These are phyloP conservation scores for Junonia oenone DNA, from an alignment of 2,888 invertebrate genomes.

Conservation along the genomic window DNA sequence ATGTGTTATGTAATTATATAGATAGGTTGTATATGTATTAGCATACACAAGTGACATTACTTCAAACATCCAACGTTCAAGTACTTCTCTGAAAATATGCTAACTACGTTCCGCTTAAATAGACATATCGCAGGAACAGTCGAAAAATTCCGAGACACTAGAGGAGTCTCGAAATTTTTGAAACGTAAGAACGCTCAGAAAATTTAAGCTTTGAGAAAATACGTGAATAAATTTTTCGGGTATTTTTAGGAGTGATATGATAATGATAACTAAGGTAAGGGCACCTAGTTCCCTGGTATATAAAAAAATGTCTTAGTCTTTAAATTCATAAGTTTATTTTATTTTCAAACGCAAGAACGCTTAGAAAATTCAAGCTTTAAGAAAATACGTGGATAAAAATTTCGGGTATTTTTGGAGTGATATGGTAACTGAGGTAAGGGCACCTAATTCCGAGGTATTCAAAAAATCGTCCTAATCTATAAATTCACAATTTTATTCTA, in stretches of 20 bases:
- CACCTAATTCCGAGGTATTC: too few relatives aligned
- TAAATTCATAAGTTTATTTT: too few relatives aligned
- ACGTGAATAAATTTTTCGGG: background rate
- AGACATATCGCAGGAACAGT: background rate
- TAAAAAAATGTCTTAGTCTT: too few relatives aligned
- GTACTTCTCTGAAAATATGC: background rate
- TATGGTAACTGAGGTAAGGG: too few relatives aligned
- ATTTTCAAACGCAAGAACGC: background rate
- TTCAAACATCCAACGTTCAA: background rate
- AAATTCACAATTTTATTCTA: too few relatives aligned
- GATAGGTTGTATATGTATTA: background rate
- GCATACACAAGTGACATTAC: background rate
- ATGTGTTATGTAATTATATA: too few relatives aligned
- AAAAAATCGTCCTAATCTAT: too few relatives aligned
- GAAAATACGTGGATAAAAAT: background rate
- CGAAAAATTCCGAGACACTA: background rate
- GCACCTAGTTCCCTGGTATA: too few relatives aligned
- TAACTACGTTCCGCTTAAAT: background rate
- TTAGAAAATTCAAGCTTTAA: background rate
- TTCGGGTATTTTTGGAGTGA: too few relatives aligned
- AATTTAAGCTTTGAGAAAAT: background rate
- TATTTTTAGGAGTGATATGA: too few relatives aligned
- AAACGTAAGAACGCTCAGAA: background rate
- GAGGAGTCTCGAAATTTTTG: background rate
- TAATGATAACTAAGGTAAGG: too few relatives aligned